phyloP scores from a whole-genome alignment of 2,888 invertebrate genomes.

The Synanthedon andrenaeformis region DNA sequence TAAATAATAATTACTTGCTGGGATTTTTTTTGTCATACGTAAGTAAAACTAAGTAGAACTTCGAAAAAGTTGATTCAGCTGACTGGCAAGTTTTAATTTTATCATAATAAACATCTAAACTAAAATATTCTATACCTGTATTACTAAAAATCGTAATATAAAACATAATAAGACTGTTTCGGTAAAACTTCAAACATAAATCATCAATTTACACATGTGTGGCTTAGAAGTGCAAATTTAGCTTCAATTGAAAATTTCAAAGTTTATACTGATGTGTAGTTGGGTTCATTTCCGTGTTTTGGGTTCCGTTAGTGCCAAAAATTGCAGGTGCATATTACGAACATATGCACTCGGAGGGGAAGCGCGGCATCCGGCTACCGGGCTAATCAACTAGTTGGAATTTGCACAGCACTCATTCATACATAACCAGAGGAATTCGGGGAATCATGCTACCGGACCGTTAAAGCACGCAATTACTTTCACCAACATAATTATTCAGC shows the following conservation, averaged over 20 bases:
- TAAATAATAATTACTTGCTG: too few relatives aligned
- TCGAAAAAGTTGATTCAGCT: too few relatives aligned
- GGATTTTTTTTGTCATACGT: too few relatives aligned
- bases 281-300: slow-evolving; percentile 16
- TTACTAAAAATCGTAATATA: too few relatives aligned
- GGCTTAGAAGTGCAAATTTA: not conserved
- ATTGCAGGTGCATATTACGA: slow-evolving; percentile 27
- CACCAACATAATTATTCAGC: too few relatives aligned
- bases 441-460: not conserved
- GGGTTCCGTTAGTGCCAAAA: slow-evolving; percentile 23
- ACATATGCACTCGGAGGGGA: slow-evolving; percentile 11
- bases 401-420: slow-evolving; percentile 20
- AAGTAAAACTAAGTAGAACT: too few relatives aligned
- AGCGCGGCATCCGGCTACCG: slow-evolving; percentile 4
- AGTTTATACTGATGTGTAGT: not conserved
- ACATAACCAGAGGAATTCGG: not conserved
- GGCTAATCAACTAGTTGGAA: slow-evolving; percentile 41
- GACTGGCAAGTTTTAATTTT: too few relatives aligned
- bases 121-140: too few relatives aligned
- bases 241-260: not conserved
- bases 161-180: too few relatives aligned
- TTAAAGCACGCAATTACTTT: not conserved
- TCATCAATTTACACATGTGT: too few relatives aligned
- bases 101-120: too few relatives aligned
- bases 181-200: too few relatives aligned